Percentiles rank a stretch among this genome's conserved stretches.
phyloP scores from a whole-genome alignment of 1,140 invertebrate genomes.

The Pteromalus puparum region DNA sequence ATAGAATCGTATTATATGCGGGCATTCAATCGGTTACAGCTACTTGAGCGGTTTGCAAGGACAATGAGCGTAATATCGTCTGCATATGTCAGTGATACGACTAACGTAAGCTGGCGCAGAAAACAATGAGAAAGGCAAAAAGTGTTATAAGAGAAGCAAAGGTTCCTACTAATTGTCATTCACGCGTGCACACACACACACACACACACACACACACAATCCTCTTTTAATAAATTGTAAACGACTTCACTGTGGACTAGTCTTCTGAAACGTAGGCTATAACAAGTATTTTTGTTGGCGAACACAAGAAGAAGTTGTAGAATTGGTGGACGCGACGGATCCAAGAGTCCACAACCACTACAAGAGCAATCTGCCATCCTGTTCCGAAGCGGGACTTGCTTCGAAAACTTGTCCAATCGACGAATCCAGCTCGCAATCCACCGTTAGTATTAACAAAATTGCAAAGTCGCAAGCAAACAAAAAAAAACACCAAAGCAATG shows the following conservation, averaged over 20 bases:
- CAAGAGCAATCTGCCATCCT: constrained; percentile 54
- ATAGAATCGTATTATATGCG: no score
- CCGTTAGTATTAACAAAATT: constrained; percentile 71
- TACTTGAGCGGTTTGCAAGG: no score
- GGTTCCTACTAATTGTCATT: background rate
- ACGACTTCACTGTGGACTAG: background rate
- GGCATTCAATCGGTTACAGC: no score
- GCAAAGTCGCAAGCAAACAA: background rate
- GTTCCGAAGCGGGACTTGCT: constrained; percentile 66
- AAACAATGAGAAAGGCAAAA: background rate
- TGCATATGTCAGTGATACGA: no score
- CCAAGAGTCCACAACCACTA: constrained; percentile 68
- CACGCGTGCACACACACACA: background rate
- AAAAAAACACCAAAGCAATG: background rate
- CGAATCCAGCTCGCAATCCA: constrained; percentile 67
- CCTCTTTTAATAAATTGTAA: background rate
- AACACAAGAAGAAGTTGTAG: constrained; percentile 68
- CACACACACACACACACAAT: background rate
- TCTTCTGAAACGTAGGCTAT: background rate
- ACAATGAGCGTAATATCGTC: no score
- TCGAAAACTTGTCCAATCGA: constrained; percentile 67
- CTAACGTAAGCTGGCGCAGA: no score
- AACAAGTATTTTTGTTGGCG: constrained; percentile 66
- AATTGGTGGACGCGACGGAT: constrained; percentile 71
- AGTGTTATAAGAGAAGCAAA: background rate